Percentiles rank a stretch among this genome's conserved stretches.
These are phyloP conservation scores for Meda fulgida DNA, from an alignment of 2,797 vertebrate species.

Conservation along the genomic window DNA sequence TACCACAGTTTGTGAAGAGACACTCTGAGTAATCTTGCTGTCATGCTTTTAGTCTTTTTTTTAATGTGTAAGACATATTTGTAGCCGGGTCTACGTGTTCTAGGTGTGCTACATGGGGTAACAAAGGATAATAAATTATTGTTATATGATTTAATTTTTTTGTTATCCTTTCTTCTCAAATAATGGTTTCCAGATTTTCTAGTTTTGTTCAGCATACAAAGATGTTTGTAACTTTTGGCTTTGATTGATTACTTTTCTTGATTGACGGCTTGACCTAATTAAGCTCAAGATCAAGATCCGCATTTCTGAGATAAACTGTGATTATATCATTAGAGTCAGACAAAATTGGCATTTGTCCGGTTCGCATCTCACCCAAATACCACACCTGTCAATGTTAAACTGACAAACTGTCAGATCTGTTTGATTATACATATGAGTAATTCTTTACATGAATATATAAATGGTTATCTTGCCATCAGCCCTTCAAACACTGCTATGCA, in stretches of 20 bases:
- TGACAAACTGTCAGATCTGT: conserved; percentile 70
- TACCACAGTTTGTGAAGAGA: conserved; percentile 56
- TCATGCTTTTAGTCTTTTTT: conserved; percentile 43
- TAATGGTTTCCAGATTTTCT: background rate
- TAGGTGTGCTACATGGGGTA: conserved; percentile 86
- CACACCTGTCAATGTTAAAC: conserved; percentile 85
- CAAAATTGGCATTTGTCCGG: conserved; percentile 83
- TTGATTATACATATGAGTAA: background rate
- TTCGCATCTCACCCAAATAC: conserved; percentile 84
- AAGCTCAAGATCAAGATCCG: conserved; percentile 8
- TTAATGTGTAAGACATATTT: conserved; percentile 76
- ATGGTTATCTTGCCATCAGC: background rate
- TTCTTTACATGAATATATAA: background rate
- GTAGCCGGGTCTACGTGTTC: conserved; percentile 82
- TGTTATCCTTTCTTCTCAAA: background rate
- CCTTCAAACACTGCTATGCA: background rate
- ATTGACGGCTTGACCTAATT: conserved; percentile 39
- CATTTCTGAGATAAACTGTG: conserved; percentile 71
- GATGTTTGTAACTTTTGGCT: conserved; percentile 31
- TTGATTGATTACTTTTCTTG: conserved; percentile 26
- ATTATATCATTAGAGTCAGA: conserved; percentile 83
- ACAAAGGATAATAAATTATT: conserved; percentile 67
- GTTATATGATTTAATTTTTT: conserved; percentile 4
- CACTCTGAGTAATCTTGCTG: conserved; percentile 36
- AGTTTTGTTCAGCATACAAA: background rate